phyloP scores from a whole-genome alignment of 1,140 invertebrate species.

The Tetranychus urticae region DNA sequence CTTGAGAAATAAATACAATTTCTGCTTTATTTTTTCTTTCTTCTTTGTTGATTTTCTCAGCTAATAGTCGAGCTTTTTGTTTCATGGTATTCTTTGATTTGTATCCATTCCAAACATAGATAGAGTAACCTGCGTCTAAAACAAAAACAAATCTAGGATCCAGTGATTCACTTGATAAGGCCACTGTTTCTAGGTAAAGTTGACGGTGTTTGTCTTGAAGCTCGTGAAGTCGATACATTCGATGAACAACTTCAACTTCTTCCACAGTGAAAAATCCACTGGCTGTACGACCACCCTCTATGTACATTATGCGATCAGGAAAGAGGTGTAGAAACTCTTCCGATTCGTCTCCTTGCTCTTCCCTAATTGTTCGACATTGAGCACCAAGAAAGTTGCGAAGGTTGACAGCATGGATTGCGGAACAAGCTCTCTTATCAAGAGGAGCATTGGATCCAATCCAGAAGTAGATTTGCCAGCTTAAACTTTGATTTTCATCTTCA shows the following conservation, averaged over 20 bases:
- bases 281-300: constrained; percentile 81
- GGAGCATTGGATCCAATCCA: constrained; percentile 94
- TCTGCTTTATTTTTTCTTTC: constrained; percentile 87
- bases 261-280: constrained; percentile 96
- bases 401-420: constrained; percentile 97
- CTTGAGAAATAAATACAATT: constrained; percentile 57
- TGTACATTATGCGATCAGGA: constrained; percentile 73
- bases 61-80: constrained; percentile 76
- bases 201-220: constrained; percentile 41
- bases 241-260: constrained; percentile 53
- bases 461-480: constrained; percentile 90
- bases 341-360: constrained; percentile 87
- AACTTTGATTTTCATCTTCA: constrained; percentile 52
- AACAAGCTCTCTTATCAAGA: constrained; percentile 89
- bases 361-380: constrained; percentile 80
- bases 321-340: constrained; percentile 87
- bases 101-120: constrained; percentile 76
- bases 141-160: constrained; percentile 82
- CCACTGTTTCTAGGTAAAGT: constrained; percentile 69
- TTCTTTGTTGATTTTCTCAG: constrained; percentile 97
- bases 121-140: constrained; percentile 57
- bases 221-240: constrained; percentile 66
- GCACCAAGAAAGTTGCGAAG: constrained; percentile 84
- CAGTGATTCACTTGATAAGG: constrained; percentile 37
- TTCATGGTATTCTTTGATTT: constrained; percentile 80